Evolutionary conservation across 2,888 invertebrate genomes (phyloP).

Genomic region (Invenusta paracnida): DNA sequence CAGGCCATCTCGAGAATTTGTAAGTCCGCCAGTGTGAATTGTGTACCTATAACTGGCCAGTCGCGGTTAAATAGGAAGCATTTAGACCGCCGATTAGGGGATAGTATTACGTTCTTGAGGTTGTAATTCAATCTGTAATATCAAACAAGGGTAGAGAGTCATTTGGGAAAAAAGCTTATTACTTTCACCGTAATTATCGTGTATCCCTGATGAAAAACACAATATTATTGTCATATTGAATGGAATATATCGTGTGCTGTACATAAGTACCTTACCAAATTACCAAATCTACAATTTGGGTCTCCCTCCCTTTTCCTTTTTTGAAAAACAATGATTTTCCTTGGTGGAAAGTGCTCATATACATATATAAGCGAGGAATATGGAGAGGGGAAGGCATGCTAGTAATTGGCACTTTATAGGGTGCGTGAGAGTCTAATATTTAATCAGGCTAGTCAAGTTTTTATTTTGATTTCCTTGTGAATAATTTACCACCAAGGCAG

Average conservation of each 20-base stretch:
- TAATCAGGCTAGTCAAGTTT: constrained; percentile 26
- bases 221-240: too few species aligned
- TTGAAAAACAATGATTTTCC: too few species aligned
- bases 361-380: not conserved
- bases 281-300: too few species aligned
- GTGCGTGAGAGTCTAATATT: constrained; percentile 4
- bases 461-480: constrained; percentile 10
- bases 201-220: too few species aligned
- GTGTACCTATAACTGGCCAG: not conserved
- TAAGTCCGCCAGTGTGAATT: not conserved
- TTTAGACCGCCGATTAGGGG: not conserved
- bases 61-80: not conserved
- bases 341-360: not conserved
- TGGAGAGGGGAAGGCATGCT: not conserved
- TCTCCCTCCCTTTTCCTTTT: too few species aligned
- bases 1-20: not conserved
- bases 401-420: constrained; percentile 22
- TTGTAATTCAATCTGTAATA: not conserved
- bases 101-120: not conserved
- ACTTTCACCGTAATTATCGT: too few species aligned
- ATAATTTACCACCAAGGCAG: not conserved
- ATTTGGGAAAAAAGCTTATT: not conserved
- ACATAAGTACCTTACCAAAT: too few species aligned
- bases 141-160: not conserved
- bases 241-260: too few species aligned